Percentiles rank a stretch among this genome's conserved stretches.
These are phyloP conservation scores for Ammodytes dubius DNA, from an alignment of 2,113 vertebrate genomes.

Conservation along the genomic window DNA sequence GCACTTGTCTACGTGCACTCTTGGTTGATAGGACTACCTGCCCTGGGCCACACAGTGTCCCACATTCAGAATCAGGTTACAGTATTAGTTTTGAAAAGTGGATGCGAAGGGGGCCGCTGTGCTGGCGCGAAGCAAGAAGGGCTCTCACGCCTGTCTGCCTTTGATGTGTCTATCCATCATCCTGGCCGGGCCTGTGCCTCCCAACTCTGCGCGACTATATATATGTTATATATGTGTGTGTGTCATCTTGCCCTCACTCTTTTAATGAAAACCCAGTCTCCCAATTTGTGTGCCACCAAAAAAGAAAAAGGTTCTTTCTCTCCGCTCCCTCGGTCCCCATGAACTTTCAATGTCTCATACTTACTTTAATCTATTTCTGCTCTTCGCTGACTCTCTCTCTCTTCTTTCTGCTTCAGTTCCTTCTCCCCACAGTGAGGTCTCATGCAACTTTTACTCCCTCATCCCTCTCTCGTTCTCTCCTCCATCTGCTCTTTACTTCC, in stretches of 20 bases:
- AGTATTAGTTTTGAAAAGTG: constrained; percentile 60
- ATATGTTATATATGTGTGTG: background rate
- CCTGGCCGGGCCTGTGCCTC: constrained; percentile 28
- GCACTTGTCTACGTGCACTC: constrained; percentile 57
- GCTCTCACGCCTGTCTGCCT: constrained; percentile 59
- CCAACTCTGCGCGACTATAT: background rate
- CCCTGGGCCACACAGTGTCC: constrained; percentile 68
- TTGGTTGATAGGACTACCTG: constrained; percentile 56
- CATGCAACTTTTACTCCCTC: constrained; percentile 82
- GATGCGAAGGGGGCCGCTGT: constrained; percentile 28
- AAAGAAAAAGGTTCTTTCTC: constrained; percentile 5
- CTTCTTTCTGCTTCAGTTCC: constrained; percentile 73
- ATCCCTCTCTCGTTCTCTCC: constrained; percentile 50
- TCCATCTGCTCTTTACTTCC: constrained; percentile 67
- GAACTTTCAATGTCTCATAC: constrained; percentile 65
- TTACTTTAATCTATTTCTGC: constrained; percentile 77
- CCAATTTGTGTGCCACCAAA: constrained; percentile 14
- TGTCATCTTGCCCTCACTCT: constrained; percentile 40
- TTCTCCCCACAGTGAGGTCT: constrained; percentile 75
- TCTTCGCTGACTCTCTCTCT: constrained; percentile 29
- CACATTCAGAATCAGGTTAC: constrained; percentile 75
- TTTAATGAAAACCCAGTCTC: constrained; percentile 36
- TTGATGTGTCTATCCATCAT: constrained; percentile 69
- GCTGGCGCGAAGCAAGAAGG: constrained; percentile 29
- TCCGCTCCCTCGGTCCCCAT: constrained; percentile 38